Conservation (phyloP, 2,888 invertebrate genomes). For the Tridacna crocea region DNA sequence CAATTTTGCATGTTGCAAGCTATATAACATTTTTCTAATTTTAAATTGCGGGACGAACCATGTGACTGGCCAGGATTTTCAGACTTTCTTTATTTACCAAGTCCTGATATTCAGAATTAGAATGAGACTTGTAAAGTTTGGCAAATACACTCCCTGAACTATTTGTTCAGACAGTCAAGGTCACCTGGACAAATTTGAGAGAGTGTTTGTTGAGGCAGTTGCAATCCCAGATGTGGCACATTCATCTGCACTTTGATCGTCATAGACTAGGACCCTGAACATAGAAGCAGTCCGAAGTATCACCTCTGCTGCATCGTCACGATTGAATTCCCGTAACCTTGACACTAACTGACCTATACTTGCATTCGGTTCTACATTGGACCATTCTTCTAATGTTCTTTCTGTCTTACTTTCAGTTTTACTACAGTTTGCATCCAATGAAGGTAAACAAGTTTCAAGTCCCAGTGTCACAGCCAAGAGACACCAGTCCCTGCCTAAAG, state of each 20-base stretch:
- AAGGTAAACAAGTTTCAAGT: conserved; percentile 86
- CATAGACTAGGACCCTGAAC: conserved; percentile 73
- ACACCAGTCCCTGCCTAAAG: conserved; percentile 87
- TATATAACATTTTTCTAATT: too few relatives aligned
- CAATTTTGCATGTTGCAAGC: too few relatives aligned
- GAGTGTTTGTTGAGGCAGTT: conserved; percentile 78
- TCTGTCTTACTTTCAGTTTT: conserved; percentile 83
- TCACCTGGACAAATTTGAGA: conserved; percentile 79
- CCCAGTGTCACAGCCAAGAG: conserved; percentile 86
- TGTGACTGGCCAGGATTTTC: too few relatives aligned
- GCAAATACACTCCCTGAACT: too few relatives aligned
- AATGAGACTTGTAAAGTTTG: too few relatives aligned
- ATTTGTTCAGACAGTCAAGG: conserved; percentile 1
- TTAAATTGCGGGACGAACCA: too few relatives aligned
- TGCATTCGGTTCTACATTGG: conserved; percentile 83
- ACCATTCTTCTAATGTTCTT: conserved; percentile 86
- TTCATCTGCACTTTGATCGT: conserved; percentile 77
- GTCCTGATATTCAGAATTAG: too few relatives aligned
- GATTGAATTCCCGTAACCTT: conserved; percentile 87
- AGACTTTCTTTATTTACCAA: too few relatives aligned
- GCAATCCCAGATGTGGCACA: conserved; percentile 66
- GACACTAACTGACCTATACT: conserved; percentile 86
- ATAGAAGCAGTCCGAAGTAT: conserved; percentile 85
- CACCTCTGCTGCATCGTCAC: conserved; percentile 87
- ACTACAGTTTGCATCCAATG: conserved; percentile 83